These are phyloP conservation scores for Alloscopus bannaensis DNA, from an alignment of 2,888 invertebrate genomes.

Conservation along the genomic window DNA sequence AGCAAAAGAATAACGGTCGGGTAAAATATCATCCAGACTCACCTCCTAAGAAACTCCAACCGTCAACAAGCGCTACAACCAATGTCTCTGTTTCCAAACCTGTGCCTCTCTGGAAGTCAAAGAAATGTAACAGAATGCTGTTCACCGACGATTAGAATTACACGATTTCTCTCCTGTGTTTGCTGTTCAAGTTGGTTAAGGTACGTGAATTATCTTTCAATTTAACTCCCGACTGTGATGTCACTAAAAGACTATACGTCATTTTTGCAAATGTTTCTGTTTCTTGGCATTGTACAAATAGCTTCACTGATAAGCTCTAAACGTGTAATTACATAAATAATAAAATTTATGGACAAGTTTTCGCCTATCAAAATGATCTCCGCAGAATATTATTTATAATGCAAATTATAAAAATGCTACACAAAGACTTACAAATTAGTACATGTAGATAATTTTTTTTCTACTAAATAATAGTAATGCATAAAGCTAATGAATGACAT, in stretches of 20 bases:
- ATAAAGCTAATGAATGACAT: background rate
- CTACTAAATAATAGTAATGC: background rate
- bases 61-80: background rate
- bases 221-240: background rate
- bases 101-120: background rate
- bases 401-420: too few species aligned
- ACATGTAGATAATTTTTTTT: too few species aligned
- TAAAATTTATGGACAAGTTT: too few species aligned
- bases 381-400: too few species aligned
- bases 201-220: background rate
- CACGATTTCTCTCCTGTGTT: background rate
- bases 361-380: too few species aligned
- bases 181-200: background rate
- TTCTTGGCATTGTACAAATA: background rate
- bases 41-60: conserved; percentile 33
- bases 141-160: conserved; percentile 30
- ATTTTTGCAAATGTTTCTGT: background rate
- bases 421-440: too few species aligned
- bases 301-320: background rate
- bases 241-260: background rate
- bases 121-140: conserved; percentile 12
- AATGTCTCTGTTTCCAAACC: background rate
- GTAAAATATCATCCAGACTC: conserved; percentile 43
- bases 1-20: conserved; percentile 49
- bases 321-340: background rate